Conservation (phyloP, 2,113 vertebrate genomes). For the Cochlearius cochlearius region DNA sequence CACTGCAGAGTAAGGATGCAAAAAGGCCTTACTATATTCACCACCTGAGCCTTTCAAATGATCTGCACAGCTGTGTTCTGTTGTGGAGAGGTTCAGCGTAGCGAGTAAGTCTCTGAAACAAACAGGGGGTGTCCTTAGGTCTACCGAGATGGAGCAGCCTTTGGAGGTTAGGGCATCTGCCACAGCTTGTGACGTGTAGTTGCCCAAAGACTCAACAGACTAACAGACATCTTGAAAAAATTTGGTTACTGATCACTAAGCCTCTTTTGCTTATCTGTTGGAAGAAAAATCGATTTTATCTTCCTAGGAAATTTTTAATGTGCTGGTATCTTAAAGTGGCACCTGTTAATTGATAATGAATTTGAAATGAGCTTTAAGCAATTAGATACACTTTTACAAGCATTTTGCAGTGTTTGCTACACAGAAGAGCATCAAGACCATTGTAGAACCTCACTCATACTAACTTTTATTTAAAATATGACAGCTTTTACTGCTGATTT, state of each 20-base stretch:
- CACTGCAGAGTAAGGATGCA: not conserved
- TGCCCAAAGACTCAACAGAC: not conserved
- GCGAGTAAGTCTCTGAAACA: not conserved
- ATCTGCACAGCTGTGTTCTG: not conserved
- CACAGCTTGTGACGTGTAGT: not conserved
- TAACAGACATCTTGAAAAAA: not conserved
- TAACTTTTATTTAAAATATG: not conserved
- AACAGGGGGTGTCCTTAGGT: not conserved
- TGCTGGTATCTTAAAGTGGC: no score
- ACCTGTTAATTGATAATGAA: not conserved
- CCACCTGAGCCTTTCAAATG: not conserved
- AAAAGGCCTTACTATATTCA: not conserved
- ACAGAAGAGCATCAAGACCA: not conserved
- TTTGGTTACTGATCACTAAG: not conserved
- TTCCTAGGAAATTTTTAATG: not conserved
- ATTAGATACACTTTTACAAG: not conserved
- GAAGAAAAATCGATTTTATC: not conserved
- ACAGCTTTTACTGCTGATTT: not conserved
- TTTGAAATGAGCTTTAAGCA: not conserved
- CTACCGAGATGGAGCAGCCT: not conserved
- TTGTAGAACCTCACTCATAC: not conserved
- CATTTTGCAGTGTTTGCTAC: not conserved
- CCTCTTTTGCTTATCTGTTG: not conserved
- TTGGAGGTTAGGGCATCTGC: not conserved
- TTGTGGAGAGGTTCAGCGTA: not conserved